A percentile compares a stretch with the other conserved stretches of the same genome.
Conservation (phyloP, 2,888 invertebrate species). For the Melikaiella ostensackeni region DNA sequence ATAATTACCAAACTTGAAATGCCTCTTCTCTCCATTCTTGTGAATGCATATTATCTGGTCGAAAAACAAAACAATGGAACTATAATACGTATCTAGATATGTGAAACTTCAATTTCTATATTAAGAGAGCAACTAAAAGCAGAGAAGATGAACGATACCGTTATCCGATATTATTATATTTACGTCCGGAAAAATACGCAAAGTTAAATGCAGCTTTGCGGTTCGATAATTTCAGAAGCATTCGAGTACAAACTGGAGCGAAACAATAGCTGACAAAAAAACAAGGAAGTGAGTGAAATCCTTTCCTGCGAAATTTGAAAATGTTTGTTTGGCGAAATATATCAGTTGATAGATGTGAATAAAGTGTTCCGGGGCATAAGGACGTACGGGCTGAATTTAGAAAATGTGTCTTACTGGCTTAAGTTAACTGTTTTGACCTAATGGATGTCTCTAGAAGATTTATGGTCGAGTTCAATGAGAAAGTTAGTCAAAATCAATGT, state of each 20-base stretch:
- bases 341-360: too few species aligned
- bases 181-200: background rate
- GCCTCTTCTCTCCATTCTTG: background rate
- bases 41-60: background rate
- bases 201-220: background rate
- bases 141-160: background rate
- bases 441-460: too few species aligned
- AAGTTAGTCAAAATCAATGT: too few species aligned
- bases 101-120: background rate
- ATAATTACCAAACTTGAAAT: background rate
- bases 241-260: background rate
- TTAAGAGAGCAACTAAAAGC: background rate
- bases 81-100: background rate
- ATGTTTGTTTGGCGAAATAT: too few species aligned
- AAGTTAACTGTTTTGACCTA: too few species aligned
- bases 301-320: too few species aligned
- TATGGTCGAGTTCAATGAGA: too few species aligned
- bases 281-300: background rate
- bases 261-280: background rate
- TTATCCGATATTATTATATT: background rate
- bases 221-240: constrained; percentile 9
- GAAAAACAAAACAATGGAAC: background rate
- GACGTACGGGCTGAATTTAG: too few species aligned
- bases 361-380: too few species aligned
- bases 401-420: too few species aligned